A percentile compares a stretch with the other conserved stretches of the same genome.
These are phyloP conservation scores for Masticophis lateralis DNA, from an alignment of 2,797 vertebrate species.

Conservation along the genomic window DNA sequence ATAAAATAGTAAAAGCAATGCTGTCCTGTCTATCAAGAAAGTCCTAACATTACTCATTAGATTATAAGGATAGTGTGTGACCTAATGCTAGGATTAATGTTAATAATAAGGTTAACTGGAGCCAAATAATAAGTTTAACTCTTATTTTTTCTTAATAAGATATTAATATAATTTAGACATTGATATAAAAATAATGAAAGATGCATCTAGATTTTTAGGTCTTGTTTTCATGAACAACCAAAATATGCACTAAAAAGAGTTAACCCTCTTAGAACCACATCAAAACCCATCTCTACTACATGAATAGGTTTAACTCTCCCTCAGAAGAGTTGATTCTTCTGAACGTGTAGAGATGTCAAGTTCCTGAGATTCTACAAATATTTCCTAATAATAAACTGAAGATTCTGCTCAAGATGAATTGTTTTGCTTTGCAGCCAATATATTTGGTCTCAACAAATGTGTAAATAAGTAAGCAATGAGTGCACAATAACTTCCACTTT, in stretches of 20 bases:
- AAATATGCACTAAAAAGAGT: neutral
- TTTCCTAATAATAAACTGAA: slow-evolving; percentile 40
- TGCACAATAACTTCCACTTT: slow-evolving; percentile 81
- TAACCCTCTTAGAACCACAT: neutral
- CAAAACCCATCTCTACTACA: neutral
- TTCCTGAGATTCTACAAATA: neutral
- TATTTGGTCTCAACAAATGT: slow-evolving; percentile 77
- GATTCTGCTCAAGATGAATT: slow-evolving; percentile 21
- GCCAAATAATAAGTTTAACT: neutral
- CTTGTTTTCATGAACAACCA: neutral
- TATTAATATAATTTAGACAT: neutral
- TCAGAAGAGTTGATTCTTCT: slow-evolving; percentile 23
- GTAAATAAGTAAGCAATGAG: slow-evolving; percentile 72
- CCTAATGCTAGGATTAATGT: slow-evolving; percentile 32
- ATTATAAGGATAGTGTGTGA: slow-evolving; percentile 45
- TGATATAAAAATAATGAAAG: neutral
- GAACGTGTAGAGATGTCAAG: slow-evolving; percentile 11
- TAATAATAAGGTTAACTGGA: slow-evolving; percentile 28
- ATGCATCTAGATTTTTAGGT: neutral
- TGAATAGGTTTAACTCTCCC: neutral
- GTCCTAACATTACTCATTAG: slow-evolving; percentile 51
- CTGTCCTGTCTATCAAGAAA: slow-evolving; percentile 48
- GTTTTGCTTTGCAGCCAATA: slow-evolving; percentile 70
- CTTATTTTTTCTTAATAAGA: neutral
- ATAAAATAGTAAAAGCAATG: slow-evolving; percentile 52